These are phyloP conservation scores for Plestiodon gilberti DNA, from an alignment of 2,113 vertebrate species.

Conservation along the genomic window DNA sequence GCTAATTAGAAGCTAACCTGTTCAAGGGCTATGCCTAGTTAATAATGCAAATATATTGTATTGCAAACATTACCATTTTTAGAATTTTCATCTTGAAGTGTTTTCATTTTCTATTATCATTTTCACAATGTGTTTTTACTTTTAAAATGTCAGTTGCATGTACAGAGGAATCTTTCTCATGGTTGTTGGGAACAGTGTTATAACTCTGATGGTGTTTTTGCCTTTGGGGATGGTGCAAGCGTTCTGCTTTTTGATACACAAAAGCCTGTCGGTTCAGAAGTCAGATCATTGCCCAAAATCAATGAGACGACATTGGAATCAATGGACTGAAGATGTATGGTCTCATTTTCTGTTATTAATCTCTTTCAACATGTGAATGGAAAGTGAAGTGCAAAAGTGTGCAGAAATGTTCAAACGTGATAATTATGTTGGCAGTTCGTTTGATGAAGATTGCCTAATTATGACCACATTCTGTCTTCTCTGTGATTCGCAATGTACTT, in stretches of 20 bases:
- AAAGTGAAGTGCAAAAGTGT: no score
- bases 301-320: background rate
- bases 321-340: background rate
- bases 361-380: no score
- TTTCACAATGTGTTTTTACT: background rate
- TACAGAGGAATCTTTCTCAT: background rate
- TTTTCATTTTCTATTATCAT: no score
- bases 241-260: background rate
- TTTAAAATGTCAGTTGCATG: background rate
- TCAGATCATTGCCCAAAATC: background rate
- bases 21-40: background rate
- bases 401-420: no score
- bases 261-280: background rate
- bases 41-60: background rate
- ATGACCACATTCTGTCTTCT: no score
- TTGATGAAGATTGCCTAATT: no score
- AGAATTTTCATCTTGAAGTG: background rate
- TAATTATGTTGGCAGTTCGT: no score
- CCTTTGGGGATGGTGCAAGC: background rate
- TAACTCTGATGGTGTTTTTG: no score
- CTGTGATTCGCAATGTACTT: no score
- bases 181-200: background rate
- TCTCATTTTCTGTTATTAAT: background rate
- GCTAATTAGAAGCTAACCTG: slow-evolving; percentile 2
- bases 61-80: background rate